Evolutionary conservation across 2,113 vertebrate genomes (phyloP), one percentile per base, ranked within the genome.

Genomic region (Erpornis zantholeuca): DNA sequence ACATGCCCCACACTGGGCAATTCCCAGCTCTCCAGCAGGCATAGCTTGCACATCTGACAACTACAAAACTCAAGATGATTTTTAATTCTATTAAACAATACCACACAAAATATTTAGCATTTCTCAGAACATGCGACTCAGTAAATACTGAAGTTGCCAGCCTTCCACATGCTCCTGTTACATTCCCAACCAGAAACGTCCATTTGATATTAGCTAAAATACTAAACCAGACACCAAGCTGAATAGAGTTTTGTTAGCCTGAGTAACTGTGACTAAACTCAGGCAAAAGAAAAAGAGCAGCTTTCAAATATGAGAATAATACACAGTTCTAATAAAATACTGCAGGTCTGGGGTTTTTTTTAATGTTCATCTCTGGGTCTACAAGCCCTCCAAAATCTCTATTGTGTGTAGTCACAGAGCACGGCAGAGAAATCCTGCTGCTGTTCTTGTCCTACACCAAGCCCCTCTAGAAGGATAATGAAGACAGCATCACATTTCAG

Each of bases 401-500:
- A 29, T 45, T 73, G 12, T 13, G 15, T 7, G 12, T 13, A 72
- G 38, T 59, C 60, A 83, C 56, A 73, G 21, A 49, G 40, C 27
- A 72, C 0, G 1, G 66, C 40, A 93, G 36, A 85, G 33, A 92
- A 86, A 92, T 29, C 82, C 52, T 92, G 76, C 57, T 71, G 68
- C 59, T 84, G 47, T 12, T 57, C 79, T 91, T 59, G 53, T 97
- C 42, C 38, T 79, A 35, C 35, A 89, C 20, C 79, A 90, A 95
- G 60, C 8, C 72, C 35, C 45, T 88, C 68, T 63, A 42, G 59
- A 88, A 78, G 72, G 56, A 75, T 94, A 90, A 93, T 78, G 60
- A 88, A 96, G 85, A 92, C 68, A 92, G 85, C 88, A 94, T 71
- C 79, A 71, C 92, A 93, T 95, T 94, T 88, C 92, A 86, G 69